Evolutionary conservation across 2,888 invertebrate species (phyloP), one percentile per base, ranked within the genome.

Genomic region (Glyphotaelius pellucidus): DNA sequence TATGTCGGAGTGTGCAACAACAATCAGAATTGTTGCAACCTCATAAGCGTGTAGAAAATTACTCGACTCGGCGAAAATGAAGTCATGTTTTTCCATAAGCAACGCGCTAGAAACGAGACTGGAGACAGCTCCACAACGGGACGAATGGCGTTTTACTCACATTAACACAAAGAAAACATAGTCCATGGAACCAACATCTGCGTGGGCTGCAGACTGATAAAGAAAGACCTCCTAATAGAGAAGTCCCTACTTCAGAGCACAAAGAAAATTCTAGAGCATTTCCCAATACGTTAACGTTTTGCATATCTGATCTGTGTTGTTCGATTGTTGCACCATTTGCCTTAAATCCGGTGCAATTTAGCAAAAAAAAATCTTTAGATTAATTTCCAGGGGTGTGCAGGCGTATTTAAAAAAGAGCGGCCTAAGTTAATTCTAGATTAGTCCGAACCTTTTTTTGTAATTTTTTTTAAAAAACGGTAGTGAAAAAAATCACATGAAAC

Each of bases 171-270:
- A 87, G 87, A 87, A 87, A 87, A 35, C 25, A 83, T n/a, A 19
- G 14, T 67, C 25, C n/a, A 9, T n/a, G 67, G 9, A 32, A 35
- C 35, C 87, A 87, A 31, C 52, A 86, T 67, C 67, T 25, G 67
- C 25, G 67, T 67, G 67, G 67, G 67, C 25, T 9, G 67, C 9
- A 5, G 25, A 81, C 47, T 15, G 30, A 30, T 25, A 90, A 85
- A 89, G 80, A 86, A 89, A 47, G 90, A 90, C 79, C 83, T 42
- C 93, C 93, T 90, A 92, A 93, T 92, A 92, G 89, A 87, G 93
- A 90, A 38, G 79, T 80, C 35, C 90, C 38, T 85, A 83, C 52
- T 90, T 25, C 80, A 86, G 38, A 79, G n/a, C 67, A 92, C 92
- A 92, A 92, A 92, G 92, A 90, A 92, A 92, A 90, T 92, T 90